Percentiles rank a stretch among this genome's conserved stretches.
These are phyloP conservation scores for Alligator mississippiensis DNA, from an alignment of 2,113 vertebrate species.

Conservation along the genomic window DNA sequence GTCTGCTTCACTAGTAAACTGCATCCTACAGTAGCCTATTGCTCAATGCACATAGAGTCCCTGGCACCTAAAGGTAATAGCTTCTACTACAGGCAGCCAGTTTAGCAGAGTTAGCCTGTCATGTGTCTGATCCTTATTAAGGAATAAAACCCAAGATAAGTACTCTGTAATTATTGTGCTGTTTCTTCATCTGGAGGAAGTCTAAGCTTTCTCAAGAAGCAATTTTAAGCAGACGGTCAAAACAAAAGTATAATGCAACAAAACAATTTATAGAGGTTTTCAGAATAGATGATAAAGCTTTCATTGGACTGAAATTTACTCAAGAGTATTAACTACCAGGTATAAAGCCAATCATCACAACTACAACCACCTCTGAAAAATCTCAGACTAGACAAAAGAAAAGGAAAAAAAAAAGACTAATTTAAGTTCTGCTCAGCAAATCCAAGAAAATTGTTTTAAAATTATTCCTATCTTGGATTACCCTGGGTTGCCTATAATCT, in stretches of 20 bases:
- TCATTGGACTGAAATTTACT: neutral
- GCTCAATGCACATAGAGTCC: no score
- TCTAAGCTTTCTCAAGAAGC: neutral
- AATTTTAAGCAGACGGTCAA: neutral
- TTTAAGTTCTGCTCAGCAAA: neutral
- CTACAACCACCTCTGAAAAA: neutral
- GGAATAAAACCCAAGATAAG: no score
- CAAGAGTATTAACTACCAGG: neutral
- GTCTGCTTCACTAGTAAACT: no score
- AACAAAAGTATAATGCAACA: neutral
- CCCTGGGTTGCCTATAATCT: neutral
- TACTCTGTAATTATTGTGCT: neutral
- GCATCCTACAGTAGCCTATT: no score
- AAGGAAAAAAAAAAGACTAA: neutral
- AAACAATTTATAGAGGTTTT: neutral
- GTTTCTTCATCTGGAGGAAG: neutral
- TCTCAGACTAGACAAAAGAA: neutral
- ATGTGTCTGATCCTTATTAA: no score
- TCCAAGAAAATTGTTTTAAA: neutral
- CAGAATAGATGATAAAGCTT: neutral
- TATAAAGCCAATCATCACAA: neutral
- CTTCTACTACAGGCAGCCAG: no score
- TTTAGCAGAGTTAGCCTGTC: no score
- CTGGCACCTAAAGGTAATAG: no score
- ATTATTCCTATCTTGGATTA: neutral